Conservation (phyloP, 2,888 invertebrate species). For the Hydriomena furcata region DNA sequence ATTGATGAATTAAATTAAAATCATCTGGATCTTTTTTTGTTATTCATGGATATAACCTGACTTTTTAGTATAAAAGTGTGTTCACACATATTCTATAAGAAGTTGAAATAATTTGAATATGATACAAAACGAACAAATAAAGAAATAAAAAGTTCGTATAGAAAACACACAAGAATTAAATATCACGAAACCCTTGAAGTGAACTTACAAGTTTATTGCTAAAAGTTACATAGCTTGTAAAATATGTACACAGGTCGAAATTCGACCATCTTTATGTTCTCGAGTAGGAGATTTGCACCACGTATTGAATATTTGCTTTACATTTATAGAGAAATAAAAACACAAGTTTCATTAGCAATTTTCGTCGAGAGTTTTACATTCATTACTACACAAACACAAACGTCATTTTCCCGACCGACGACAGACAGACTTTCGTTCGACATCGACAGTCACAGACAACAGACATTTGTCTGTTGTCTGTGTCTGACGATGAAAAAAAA, state of each 20-base stretch:
- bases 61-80: conserved; percentile 2
- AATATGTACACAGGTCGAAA: conserved; percentile 43
- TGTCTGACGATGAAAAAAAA: too few relatives aligned
- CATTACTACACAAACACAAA: conserved; percentile 36
- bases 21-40: conserved; percentile 7
- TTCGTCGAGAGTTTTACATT: conserved; percentile 46
- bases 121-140: neutral
- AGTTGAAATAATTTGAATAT: too few relatives aligned
- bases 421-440: too few relatives aligned
- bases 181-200: conserved; percentile 63
- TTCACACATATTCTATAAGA: neutral
- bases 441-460: too few relatives aligned
- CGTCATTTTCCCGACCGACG: conserved; percentile 43
- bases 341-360: conserved; percentile 39
- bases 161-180: conserved; percentile 40
- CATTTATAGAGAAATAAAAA: conserved; percentile 4
- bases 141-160: conserved; percentile 4
- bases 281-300: conserved; percentile 41
- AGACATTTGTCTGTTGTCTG: too few relatives aligned
- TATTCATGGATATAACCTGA: conserved; percentile 23
- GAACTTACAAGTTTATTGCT: conserved; percentile 60
- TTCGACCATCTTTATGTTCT: conserved; percentile 44
- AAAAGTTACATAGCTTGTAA: conserved; percentile 27
- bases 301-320: conserved; percentile 20
- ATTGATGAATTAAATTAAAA: neutral